phyloP scores from a whole-genome alignment of 1,140 invertebrate genomes.

The Callitettix versicolor region DNA sequence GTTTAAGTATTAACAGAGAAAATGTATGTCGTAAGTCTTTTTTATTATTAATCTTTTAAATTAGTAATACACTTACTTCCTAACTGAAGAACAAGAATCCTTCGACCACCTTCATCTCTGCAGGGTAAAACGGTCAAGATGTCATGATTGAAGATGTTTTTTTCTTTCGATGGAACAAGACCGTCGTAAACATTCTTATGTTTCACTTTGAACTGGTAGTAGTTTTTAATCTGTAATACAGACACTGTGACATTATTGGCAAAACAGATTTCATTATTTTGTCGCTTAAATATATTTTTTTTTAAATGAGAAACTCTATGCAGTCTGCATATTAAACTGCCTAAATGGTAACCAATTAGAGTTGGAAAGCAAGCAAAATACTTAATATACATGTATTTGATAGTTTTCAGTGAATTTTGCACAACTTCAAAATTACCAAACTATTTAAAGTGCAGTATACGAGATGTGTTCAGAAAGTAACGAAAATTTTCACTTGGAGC shows the following conservation, averaged over 20 bases:
- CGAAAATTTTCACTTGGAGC: too few species aligned
- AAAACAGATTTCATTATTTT: neutral
- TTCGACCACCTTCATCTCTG: slow-evolving; percentile 58
- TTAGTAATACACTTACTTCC: slow-evolving; percentile 71
- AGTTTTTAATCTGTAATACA: slow-evolving; percentile 52
- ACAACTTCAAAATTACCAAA: too few species aligned
- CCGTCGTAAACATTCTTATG: slow-evolving; percentile 58
- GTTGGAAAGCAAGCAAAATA: too few species aligned
- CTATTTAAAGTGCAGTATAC: too few species aligned
- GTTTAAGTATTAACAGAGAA: too few species aligned
- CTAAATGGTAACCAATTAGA: too few species aligned
- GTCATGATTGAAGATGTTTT: slow-evolving; percentile 66
- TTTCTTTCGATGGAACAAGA: slow-evolving; percentile 55
- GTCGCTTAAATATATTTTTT: too few species aligned
- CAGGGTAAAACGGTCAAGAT: slow-evolving; percentile 63
- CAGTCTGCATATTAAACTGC: neutral
- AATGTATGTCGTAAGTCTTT: too few species aligned
- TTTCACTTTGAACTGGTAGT: slow-evolving; percentile 68
- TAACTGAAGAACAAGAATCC: slow-evolving; percentile 62
- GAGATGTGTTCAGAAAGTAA: too few species aligned
- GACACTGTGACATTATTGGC: neutral
- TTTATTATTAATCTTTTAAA: too few species aligned
- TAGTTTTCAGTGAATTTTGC: too few species aligned
- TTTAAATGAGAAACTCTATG: neutral
- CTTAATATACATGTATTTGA: too few species aligned